Percentiles rank a stretch among this genome's conserved stretches.
Evolutionary conservation across 2,113 vertebrate genomes (phyloP).

Genomic region (Lota lota): DNA sequence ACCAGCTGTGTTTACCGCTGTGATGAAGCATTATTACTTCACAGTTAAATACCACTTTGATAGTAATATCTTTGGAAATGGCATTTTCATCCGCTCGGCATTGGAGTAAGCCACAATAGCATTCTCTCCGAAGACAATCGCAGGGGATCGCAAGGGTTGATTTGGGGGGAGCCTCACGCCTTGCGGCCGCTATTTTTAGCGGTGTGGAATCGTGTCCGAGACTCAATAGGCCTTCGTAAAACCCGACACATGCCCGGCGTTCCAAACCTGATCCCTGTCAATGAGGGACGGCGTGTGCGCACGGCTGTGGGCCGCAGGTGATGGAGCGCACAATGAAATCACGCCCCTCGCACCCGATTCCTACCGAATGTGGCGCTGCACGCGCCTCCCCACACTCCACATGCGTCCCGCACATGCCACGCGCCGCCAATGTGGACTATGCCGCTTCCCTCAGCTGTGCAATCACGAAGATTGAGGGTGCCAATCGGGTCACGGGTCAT

Average conservation of each 20-base stretch:
- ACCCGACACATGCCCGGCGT: conserved; percentile 42
- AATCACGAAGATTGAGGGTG: background rate
- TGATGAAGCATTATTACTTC: no score
- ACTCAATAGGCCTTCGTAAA: conserved; percentile 30
- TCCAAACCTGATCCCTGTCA: conserved; percentile 55
- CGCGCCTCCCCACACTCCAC: conserved; percentile 35
- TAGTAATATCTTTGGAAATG: no score
- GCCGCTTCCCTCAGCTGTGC: background rate
- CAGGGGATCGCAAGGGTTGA: no score
- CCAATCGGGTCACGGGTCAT: no score
- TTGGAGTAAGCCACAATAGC: no score
- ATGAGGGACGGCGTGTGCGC: conserved; percentile 35
- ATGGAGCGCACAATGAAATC: conserved; percentile 59
- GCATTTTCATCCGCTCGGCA: no score
- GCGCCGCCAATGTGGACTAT: conserved; percentile 6
- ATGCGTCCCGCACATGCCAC: conserved; percentile 23
- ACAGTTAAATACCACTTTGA: no score
- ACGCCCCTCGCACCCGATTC: conserved; percentile 36
- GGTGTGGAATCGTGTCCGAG: conserved; percentile 26
- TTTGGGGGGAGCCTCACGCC: background rate
- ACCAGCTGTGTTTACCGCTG: no score
- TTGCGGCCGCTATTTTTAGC: conserved; percentile 16
- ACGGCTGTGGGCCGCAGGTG: background rate
- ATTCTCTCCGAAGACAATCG: no score
- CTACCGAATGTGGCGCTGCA: conserved; percentile 42